Conservation (phyloP, 2,888 invertebrate genomes). For the Callyntrura guangdongensis region DNA sequence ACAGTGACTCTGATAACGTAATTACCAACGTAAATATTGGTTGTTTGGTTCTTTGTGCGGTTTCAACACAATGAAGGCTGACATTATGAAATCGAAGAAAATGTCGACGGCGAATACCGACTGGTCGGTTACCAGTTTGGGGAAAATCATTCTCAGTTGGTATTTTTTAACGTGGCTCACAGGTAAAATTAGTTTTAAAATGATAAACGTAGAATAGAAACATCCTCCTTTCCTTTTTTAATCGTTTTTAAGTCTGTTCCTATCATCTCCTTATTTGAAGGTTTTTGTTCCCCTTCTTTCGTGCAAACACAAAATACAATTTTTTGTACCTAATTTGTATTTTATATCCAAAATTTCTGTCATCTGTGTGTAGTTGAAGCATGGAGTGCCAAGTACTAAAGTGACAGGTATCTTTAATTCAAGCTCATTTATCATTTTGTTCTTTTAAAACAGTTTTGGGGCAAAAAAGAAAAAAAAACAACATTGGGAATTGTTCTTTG, state of each 20-base stretch:
- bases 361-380: not conserved
- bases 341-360: not conserved
- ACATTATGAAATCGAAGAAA: conserved; percentile 33
- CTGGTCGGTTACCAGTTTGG: conserved; percentile 78
- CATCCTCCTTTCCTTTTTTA: not conserved
- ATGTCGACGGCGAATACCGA: conserved; percentile 45
- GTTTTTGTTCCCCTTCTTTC: not conserved
- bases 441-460: conserved; percentile 26
- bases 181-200: conserved; percentile 71
- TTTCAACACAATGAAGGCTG: not conserved
- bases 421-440: conserved; percentile 61
- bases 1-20: not conserved
- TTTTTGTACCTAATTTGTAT: not conserved
- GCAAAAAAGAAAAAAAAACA: no score
- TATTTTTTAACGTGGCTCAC: conserved; percentile 82
- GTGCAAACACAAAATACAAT: not conserved
- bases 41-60: conserved; percentile 49
- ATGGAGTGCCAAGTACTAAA: not conserved
- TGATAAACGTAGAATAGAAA: not conserved
- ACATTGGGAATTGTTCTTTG: no score
- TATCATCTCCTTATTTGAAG: not conserved
- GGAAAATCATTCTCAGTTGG: conserved; percentile 80
- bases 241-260: conserved; percentile 25
- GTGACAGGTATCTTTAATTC: conserved; percentile 54
- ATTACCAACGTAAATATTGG: not conserved